Conservation (phyloP, 2,888 invertebrate genomes). For the Cheilosia pagana region DNA sequence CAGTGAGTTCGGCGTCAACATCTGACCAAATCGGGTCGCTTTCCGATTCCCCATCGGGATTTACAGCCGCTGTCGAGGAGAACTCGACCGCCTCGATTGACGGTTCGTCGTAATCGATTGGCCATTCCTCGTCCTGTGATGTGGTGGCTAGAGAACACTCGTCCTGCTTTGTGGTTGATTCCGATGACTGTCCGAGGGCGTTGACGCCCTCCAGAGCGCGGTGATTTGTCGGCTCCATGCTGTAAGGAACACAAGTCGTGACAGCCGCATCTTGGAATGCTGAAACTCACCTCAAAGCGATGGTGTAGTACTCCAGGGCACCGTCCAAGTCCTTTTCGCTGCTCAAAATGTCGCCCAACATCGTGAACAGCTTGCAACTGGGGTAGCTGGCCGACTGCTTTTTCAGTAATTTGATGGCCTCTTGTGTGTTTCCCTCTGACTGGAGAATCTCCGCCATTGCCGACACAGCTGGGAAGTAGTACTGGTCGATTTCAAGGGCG, state of each 20-base stretch:
- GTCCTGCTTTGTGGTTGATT: constrained; percentile 74
- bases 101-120: constrained; percentile 80
- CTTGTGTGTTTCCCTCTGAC: constrained; percentile 87
- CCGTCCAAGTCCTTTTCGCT: constrained; percentile 80
- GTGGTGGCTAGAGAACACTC: constrained; percentile 77
- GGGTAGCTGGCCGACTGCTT: constrained; percentile 85
- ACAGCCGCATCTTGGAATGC: not conserved
- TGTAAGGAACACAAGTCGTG: constrained; percentile 64
- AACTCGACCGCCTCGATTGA: constrained; percentile 81
- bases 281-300: constrained; percentile 79
- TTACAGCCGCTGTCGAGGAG: constrained; percentile 81
- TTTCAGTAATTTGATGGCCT: constrained; percentile 88
- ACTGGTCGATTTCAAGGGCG: constrained; percentile 88
- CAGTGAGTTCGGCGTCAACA: constrained; percentile 85
- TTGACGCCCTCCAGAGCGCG: constrained; percentile 81
- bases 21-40: constrained; percentile 87
- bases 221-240: constrained; percentile 81
- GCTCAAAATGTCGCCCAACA: constrained; percentile 81
- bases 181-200: constrained; percentile 79
- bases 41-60: constrained; percentile 84
- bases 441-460: constrained; percentile 89
- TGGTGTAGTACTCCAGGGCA: constrained; percentile 82
- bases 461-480: constrained; percentile 89
- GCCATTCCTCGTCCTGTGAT: constrained; percentile 80
- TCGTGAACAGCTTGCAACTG: constrained; percentile 80